Evolutionary conservation across 2,888 invertebrate species (phyloP), one percentile per base, ranked within the genome.

Genomic region (Drosophila cognata): DNA sequence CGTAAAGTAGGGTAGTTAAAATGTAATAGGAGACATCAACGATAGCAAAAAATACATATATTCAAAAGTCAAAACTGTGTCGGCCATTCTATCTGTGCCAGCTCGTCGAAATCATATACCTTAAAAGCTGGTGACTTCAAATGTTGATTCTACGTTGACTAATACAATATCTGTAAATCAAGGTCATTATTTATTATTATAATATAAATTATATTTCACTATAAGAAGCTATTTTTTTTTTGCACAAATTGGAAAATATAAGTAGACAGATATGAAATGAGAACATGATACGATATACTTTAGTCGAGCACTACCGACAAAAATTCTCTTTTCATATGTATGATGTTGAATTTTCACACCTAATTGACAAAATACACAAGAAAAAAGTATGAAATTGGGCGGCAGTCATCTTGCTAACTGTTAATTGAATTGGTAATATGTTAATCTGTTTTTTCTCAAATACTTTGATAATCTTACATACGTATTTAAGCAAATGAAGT

Each of bases 291-390:
- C 36, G 8, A 25, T 59, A 25, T 48, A 8, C n/a, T 18, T 5
- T 25, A 58, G 63, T 48, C 59, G 25, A 18, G 18, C 21, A 31
- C 21, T 36, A n/a, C 29, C 29, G 29, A 18, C 6, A 3, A 28
- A 10, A 31, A 18, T 7, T 11, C 2, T 29, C 28, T 18, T 50
- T 28, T 31, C 31, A 35, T 65, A 33, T 51, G 31, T 36, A 52
- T 52, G 31, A 64, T 33, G 41, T 43, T 31, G 41, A 29, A 29
- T 41, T 29, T 71, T 65, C 50, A 64, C 64, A 71, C 63, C 58
- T 50, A 55, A 71, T 70, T 70, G 70, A 35, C 71, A 72, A 58
- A 71, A 59, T 50, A 71, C 48, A 72, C 36, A 63, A 41, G 48
- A 48, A 70, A 35, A 56, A 53, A 18, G 35, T 41, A 43, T 63